Evolutionary conservation across 2,797 vertebrate genomes (phyloP).

Genomic region (Tangara arthus): DNA sequence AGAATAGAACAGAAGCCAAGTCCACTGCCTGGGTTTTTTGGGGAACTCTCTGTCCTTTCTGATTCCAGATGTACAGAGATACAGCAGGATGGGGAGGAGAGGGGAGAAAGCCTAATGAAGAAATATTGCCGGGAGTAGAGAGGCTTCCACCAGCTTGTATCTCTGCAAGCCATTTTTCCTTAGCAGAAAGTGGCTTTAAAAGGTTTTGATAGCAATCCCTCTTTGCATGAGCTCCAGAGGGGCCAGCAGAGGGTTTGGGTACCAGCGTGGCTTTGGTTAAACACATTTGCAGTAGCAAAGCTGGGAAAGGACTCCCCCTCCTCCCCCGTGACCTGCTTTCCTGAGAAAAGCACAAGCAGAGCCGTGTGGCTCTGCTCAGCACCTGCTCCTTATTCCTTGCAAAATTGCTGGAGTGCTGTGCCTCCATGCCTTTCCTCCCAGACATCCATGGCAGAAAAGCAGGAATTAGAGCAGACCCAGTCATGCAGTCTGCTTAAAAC

Average conservation of each 20-base stretch:
- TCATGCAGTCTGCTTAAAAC: neutral
- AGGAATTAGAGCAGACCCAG: neutral
- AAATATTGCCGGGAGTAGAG: neutral
- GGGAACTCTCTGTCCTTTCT: neutral
- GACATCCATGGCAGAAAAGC: neutral
- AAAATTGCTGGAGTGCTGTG: neutral
- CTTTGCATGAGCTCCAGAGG: neutral
- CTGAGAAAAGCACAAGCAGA: slow-evolving; percentile 8
- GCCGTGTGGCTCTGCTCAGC: neutral
- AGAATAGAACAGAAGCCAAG: neutral
- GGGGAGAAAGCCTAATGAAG: neutral
- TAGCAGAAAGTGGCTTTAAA: neutral
- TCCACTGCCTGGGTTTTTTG: neutral
- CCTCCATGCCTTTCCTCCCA: neutral
- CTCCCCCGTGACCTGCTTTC: slow-evolving; percentile 56
- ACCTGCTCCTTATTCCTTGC: slow-evolving; percentile 22
- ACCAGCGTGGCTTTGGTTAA: slow-evolving; percentile 9
- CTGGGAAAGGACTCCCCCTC: slow-evolving; percentile 6
- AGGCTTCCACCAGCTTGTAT: neutral
- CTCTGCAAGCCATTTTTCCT: neutral
- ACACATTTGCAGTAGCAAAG: neutral
- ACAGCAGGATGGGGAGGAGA: neutral
- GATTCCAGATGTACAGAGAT: neutral
- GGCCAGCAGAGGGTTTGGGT: neutral
- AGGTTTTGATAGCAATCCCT: neutral